A percentile compares a stretch with the other conserved stretches of the same genome.
phyloP scores from a whole-genome alignment of 2,797 vertebrate genomes.

The Phataginus tricuspis region DNA sequence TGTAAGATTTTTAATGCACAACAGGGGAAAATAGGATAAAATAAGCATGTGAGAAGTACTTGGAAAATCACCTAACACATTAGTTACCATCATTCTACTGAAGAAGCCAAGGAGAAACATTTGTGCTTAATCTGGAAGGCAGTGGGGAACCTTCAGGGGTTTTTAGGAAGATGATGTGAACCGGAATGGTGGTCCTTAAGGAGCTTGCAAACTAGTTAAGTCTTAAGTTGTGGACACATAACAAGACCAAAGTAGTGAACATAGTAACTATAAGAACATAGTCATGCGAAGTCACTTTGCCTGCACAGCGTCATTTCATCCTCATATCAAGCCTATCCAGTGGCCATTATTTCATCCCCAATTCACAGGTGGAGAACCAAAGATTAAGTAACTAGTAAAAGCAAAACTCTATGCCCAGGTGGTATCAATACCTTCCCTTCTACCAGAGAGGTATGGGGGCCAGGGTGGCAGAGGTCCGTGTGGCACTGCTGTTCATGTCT shows the following conservation, averaged over 20 bases:
- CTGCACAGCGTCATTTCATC: neutral
- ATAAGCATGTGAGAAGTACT: neutral
- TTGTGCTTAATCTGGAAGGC: neutral
- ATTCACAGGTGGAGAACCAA: constrained; percentile 16
- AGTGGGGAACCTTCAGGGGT: neutral
- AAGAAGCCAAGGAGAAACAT: neutral
- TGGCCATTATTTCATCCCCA: constrained; percentile 24
- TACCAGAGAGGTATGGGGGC: neutral
- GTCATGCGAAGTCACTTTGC: neutral
- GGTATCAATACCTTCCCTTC: neutral
- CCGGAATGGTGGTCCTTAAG: neutral
- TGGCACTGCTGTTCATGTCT: fast-evolving
- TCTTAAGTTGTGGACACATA: neutral
- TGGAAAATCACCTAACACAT: neutral
- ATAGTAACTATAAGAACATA: neutral
- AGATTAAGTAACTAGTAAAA: constrained; percentile 19
- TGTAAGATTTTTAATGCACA: neutral
- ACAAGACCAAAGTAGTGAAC: neutral
- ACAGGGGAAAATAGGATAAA: neutral
- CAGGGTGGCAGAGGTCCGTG: no score
- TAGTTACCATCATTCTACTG: neutral
- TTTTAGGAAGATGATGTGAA: neutral
- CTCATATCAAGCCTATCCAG: neutral
- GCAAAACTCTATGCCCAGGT: neutral
- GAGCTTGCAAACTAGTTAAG: neutral